A percentile compares a stretch with the other conserved stretches of the same genome.
These are phyloP conservation scores for Dendronephthya gigantea DNA, from an alignment of 64 coral and sea anemone genomes.

Conservation along the genomic window DNA sequence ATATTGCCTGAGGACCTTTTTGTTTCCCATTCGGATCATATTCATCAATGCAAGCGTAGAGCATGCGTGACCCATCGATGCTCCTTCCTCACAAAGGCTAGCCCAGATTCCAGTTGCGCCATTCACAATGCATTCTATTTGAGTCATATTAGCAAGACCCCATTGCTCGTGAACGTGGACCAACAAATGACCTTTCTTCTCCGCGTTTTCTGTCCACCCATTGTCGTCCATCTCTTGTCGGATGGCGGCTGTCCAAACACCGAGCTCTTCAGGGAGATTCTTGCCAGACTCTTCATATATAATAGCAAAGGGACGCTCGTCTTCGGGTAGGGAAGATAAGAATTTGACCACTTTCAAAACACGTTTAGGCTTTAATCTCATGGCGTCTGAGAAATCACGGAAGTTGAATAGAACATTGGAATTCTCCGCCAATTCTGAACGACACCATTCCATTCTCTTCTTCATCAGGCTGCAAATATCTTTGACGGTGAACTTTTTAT, in stretches of 20 bases:
- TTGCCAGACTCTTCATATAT: constrained; percentile 10
- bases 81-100: not conserved
- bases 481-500: constrained; percentile 27
- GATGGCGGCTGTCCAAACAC: not conserved
- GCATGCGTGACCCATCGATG: not conserved
- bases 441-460: constrained; percentile 33
- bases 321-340: not conserved
- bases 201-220: not conserved
- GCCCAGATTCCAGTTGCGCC: constrained; percentile 3
- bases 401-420: not conserved
- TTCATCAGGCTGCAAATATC: constrained; percentile 26
- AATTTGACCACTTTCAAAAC: not conserved
- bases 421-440: not conserved
- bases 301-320: constrained; percentile 3
- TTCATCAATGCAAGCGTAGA: not conserved
- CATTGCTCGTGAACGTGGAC: constrained; percentile 19
- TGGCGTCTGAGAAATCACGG: not conserved
- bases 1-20: not conserved
- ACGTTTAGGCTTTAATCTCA: not conserved
- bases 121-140: not conserved
- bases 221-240: not conserved
- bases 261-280: not conserved
- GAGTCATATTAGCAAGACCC: not conserved
- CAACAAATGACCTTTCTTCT: not conserved
- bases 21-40: constrained; percentile 13